Conservation (phyloP, 1,140 invertebrate species). For the Aphelinus certus region DNA sequence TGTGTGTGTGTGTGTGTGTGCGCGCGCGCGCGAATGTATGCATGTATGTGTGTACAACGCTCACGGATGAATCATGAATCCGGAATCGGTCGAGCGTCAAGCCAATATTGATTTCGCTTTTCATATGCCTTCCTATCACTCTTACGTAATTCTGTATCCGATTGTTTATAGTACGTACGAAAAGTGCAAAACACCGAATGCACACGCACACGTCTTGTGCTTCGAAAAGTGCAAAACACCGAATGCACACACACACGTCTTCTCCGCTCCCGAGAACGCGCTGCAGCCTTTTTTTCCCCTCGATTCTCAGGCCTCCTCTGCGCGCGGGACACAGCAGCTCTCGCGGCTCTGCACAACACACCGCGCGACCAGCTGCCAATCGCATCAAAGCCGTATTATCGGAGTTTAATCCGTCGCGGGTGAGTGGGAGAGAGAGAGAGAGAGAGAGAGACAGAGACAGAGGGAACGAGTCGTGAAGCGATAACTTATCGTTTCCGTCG, state of each 20-base stretch:
- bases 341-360: background rate
- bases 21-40: no score
- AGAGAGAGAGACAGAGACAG: background rate
- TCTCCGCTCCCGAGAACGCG: background rate
- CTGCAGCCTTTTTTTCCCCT: background rate
- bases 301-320: background rate
- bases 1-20: no score
- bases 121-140: background rate
- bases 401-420: constrained; percentile 9
- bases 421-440: background rate
- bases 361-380: background rate
- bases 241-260: background rate
- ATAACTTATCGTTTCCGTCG: constrained; percentile 19
- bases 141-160: constrained; percentile 25
- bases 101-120: constrained; percentile 29
- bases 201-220: background rate
- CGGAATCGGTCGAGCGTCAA: constrained; percentile 32
- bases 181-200: no score
- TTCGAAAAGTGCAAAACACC: background rate
- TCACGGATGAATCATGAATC: constrained; percentile 32
- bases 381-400: constrained; percentile 1
- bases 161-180: constrained; percentile 9
- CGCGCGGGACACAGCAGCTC: background rate
- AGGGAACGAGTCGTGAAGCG: constrained; percentile 4
- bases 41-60: no score